phyloP scores from a whole-genome alignment of 2,888 invertebrate genomes.

The Cacoxenus indagator region DNA sequence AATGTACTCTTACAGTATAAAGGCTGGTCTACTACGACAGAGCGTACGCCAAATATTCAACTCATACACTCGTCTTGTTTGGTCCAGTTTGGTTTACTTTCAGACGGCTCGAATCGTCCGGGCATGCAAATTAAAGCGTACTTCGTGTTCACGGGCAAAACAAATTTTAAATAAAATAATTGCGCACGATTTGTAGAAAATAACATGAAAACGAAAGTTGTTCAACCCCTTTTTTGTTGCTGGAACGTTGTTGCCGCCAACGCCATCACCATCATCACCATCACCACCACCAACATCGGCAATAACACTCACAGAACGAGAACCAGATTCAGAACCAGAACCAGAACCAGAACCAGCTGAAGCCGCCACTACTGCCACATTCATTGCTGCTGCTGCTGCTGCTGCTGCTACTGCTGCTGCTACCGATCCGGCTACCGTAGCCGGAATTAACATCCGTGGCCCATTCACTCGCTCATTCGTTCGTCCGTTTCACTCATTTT shows the following conservation, averaged over 20 bases:
- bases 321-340: neutral
- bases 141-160: conserved; percentile 34
- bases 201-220: neutral
- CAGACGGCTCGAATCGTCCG: conserved; percentile 30
- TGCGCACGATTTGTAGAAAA: neutral
- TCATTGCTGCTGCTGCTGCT: neutral
- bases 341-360: neutral
- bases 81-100: neutral
- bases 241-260: neutral
- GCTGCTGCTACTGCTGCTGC: conserved; percentile 18
- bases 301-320: neutral
- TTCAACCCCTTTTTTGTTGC: conserved; percentile 24
- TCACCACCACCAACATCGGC: neutral
- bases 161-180: conserved; percentile 48
- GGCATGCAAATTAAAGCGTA: conserved; percentile 46
- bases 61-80: neutral
- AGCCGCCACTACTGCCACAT: neutral
- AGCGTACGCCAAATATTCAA: too few relatives aligned
- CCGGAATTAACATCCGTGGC: conserved; percentile 4
- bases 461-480: conserved; percentile 46
- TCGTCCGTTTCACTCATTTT: conserved; percentile 39
- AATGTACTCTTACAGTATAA: too few relatives aligned
- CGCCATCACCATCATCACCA: neutral
- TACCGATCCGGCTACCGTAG: neutral
- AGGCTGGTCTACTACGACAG: too few relatives aligned